These are phyloP conservation scores for Syrphus vitripennis DNA, from an alignment of 2,888 invertebrate genomes.

Conservation along the genomic window DNA sequence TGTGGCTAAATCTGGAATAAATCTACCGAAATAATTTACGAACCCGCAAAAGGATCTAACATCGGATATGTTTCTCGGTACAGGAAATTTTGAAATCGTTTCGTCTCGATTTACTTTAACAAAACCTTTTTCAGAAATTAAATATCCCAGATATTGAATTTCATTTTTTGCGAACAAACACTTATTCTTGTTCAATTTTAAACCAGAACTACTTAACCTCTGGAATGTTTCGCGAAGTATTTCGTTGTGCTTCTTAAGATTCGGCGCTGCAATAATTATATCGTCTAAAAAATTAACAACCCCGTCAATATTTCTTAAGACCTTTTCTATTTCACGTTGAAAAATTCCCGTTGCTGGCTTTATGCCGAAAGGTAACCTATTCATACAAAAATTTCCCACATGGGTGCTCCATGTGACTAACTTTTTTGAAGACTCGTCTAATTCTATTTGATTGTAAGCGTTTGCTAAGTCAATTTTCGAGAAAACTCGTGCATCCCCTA, in stretches of 20 bases:
- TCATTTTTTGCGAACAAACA: slow-evolving; percentile 75
- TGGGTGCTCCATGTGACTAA: too few species aligned
- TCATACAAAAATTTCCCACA: too few species aligned
- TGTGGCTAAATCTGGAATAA: slow-evolving; percentile 72
- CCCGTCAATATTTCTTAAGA: too few species aligned
- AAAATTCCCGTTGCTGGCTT: too few species aligned
- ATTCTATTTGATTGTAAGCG: too few species aligned
- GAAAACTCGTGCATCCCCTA: too few species aligned
- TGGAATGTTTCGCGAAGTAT: slow-evolving; percentile 74
- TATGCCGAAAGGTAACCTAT: too few species aligned
- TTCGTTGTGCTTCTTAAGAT: slow-evolving; percentile 76
- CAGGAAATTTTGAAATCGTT: slow-evolving; percentile 25
- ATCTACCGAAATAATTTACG: slow-evolving; percentile 75
- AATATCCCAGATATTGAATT: slow-evolving; percentile 75
- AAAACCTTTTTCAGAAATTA: slow-evolving; percentile 73
- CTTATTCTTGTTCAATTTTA: slow-evolving; percentile 75
- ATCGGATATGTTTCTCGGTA: slow-evolving; percentile 68
- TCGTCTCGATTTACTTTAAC: background rate
- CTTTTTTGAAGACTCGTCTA: too few species aligned
- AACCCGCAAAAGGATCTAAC: slow-evolving; percentile 73
- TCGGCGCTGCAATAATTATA: background rate
- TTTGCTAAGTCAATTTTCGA: too few species aligned
- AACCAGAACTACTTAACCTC: slow-evolving; percentile 73
- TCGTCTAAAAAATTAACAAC: background rate
- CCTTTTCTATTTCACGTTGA: too few species aligned